A percentile compares a stretch with the other conserved stretches of the same genome.
Evolutionary conservation across 2,113 vertebrate genomes (phyloP).

Genomic region (Myanophis thanlyinensis): DNA sequence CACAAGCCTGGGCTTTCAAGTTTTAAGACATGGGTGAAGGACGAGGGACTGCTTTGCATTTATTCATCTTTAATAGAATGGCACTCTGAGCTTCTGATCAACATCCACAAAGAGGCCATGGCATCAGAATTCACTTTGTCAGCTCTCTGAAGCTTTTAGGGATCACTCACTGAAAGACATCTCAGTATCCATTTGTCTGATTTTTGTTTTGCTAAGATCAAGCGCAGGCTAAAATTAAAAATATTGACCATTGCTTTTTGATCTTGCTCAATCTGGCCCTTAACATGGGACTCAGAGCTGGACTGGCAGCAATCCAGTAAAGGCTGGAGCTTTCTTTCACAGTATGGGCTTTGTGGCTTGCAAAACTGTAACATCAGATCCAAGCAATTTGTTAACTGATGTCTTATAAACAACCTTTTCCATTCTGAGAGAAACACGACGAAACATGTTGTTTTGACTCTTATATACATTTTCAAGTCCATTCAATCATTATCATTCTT

Average conservation of each 20-base stretch:
- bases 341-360: background rate
- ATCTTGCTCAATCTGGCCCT: background rate
- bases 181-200: background rate
- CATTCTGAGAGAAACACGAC: background rate
- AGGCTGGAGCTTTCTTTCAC: background rate
- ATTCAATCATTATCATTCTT: background rate
- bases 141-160: background rate
- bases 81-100: slow-evolving; percentile 42
- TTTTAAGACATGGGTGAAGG: background rate
- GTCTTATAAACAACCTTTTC: background rate
- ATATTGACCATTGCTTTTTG: background rate
- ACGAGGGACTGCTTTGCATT: slow-evolving; percentile 13
- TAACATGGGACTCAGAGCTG: background rate
- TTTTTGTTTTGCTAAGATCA: background rate
- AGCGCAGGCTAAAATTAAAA: background rate
- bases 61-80: slow-evolving; percentile 9
- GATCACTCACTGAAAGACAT: background rate
- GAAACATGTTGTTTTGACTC: background rate
- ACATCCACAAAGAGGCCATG: background rate
- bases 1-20: background rate
- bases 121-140: background rate
- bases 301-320: background rate
- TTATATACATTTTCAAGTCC: background rate
- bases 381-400: background rate
- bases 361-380: background rate